Percentiles rank a stretch among this genome's conserved stretches.
phyloP scores from a whole-genome alignment of 2,113 vertebrate genomes.

The Ammodytes dubius region DNA sequence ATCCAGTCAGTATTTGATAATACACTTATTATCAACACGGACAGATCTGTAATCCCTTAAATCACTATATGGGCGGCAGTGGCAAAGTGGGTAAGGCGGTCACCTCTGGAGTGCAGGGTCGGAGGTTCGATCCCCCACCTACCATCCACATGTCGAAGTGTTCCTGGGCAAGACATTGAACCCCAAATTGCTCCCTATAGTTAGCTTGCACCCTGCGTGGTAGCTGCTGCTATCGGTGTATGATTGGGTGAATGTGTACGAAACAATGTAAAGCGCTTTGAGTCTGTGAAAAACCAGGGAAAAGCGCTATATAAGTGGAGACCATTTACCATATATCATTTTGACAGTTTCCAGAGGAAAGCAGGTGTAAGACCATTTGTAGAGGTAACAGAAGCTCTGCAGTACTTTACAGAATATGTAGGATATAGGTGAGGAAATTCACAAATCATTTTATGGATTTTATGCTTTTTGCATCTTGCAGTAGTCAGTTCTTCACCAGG shows the following conservation, averaged over 20 bases:
- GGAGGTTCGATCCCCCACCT: too few relatives aligned
- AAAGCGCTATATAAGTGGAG: too few relatives aligned
- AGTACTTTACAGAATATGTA: constrained; percentile 53
- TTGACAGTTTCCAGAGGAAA: constrained; percentile 15
- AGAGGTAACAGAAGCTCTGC: constrained; percentile 41
- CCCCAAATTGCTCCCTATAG: too few relatives aligned
- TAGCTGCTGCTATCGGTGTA: too few relatives aligned
- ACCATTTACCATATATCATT: not conserved
- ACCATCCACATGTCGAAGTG: too few relatives aligned
- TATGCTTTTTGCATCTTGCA: constrained; percentile 30
- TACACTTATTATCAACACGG: constrained; percentile 26
- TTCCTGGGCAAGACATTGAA: too few relatives aligned
- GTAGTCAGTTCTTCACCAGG: constrained; percentile 44
- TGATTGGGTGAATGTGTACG: too few relatives aligned
- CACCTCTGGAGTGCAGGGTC: too few relatives aligned
- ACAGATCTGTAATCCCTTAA: constrained; percentile 10
- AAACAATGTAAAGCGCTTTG: too few relatives aligned
- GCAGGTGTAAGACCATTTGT: constrained; percentile 35
- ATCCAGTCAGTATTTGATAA: constrained; percentile 25
- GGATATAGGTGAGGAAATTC: constrained; percentile 28
- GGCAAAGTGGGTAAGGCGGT: too few relatives aligned
- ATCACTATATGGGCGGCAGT: not conserved
- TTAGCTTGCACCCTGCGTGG: too few relatives aligned
- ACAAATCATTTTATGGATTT: constrained; percentile 35
- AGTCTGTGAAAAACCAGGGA: too few relatives aligned